phyloP scores from a whole-genome alignment of 2,888 invertebrate genomes.

The Creontiades dilutus region DNA sequence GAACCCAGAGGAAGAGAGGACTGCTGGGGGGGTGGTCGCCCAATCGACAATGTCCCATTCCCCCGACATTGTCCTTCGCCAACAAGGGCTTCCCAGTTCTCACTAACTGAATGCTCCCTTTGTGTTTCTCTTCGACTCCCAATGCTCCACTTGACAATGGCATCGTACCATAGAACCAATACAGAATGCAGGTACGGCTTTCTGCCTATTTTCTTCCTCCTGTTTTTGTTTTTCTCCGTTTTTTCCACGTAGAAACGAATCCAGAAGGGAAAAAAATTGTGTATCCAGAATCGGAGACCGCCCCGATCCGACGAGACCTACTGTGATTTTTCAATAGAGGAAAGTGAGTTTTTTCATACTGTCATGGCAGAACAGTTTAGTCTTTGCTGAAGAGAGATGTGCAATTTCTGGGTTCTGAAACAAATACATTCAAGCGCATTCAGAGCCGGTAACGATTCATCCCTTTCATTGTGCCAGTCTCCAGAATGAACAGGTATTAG shows the following conservation, averaged over 20 bases:
- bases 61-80: constrained; percentile 33
- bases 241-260: background rate
- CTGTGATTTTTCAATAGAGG: constrained; percentile 21
- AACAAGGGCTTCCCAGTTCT: constrained; percentile 64
- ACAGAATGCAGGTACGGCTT: constrained; percentile 57
- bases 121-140: constrained; percentile 57
- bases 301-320: constrained; percentile 17
- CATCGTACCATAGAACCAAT: constrained; percentile 50
- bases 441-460: background rate
- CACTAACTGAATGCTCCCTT: constrained; percentile 61
- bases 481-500: background rate
- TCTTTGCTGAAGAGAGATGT: constrained; percentile 47
- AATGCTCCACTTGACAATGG: constrained; percentile 58
- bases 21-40: constrained; percentile 27
- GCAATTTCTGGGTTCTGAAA: constrained; percentile 41
- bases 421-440: constrained; percentile 45
- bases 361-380: constrained; percentile 41
- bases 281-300: constrained; percentile 41
- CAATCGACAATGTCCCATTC: constrained; percentile 62
- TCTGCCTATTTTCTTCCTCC: constrained; percentile 50
- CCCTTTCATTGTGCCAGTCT: background rate
- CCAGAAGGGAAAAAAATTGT: background rate
- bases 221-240: constrained; percentile 23
- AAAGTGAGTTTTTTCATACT: background rate
- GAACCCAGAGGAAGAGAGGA: constrained; percentile 32